These are phyloP conservation scores for Drosophila pseudotalamancana DNA, from an alignment of 2,888 invertebrate genomes.

Conservation along the genomic window DNA sequence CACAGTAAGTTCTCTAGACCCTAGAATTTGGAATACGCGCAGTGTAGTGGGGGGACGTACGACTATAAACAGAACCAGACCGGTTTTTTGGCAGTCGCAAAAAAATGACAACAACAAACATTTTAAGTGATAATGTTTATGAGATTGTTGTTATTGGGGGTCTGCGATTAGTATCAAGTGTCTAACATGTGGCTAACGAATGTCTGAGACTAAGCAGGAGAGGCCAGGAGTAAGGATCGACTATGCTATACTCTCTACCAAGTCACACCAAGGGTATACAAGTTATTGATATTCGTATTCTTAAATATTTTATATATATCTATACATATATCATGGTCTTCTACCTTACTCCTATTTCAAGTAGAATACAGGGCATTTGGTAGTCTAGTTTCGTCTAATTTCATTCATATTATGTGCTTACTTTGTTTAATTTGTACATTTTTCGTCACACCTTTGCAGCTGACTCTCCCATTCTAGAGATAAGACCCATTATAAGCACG, in stretches of 20 bases:
- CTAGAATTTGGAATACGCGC: slow-evolving; percentile 18
- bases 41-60: slow-evolving; percentile 1
- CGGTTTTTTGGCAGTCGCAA: slow-evolving; percentile 48
- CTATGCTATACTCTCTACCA: slow-evolving; percentile 13
- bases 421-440: slow-evolving; percentile 24
- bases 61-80: slow-evolving; percentile 48
- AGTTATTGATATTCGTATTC: background rate
- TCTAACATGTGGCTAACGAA: slow-evolving; percentile 64
- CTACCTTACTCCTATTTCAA: background rate
- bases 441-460: slow-evolving; percentile 21
- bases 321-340: background rate
- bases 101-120: slow-evolving; percentile 38
- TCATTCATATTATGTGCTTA: background rate
- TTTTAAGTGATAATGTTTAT: slow-evolving; percentile 41
- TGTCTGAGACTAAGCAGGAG: slow-evolving; percentile 61
- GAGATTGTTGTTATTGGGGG: slow-evolving; percentile 18
- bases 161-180: slow-evolving; percentile 59
- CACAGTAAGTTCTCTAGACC: slow-evolving; percentile 16
- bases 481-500: slow-evolving; percentile 27
- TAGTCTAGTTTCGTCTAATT: background rate
- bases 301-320: too few species aligned
- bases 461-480: slow-evolving; percentile 22
- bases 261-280: background rate
- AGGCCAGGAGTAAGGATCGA: slow-evolving; percentile 7
- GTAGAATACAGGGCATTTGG: slow-evolving; percentile 15